Evolutionary conservation across 2,797 vertebrate species (phyloP), one percentile per base, ranked within the genome.

Genomic region (Scarus forsteni): DNA sequence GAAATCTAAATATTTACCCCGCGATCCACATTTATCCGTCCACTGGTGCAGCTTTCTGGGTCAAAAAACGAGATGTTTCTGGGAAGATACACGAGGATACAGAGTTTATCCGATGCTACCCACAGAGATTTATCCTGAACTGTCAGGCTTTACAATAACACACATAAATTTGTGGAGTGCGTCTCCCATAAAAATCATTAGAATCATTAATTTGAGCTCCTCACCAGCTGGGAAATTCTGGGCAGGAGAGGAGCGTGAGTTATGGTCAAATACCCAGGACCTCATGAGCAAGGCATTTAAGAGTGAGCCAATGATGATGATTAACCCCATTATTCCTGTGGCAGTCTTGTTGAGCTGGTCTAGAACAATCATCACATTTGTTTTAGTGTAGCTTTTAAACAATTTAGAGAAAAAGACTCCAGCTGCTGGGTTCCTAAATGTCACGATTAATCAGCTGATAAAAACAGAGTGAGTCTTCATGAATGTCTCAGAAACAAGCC

Each of bases 1-100:
- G 64, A 84, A 72, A 87, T 92, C 90, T 88, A 93, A 93, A 93
- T 93, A 93, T 93, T 93, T 93, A 92, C 62, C 57, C 80, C 70
- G 80, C 11, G 79, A 77, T 88, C 76, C 80, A 89, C 89, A 88
- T 88, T 88, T 84, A 89, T 87, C 87, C 88, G 16, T 78, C 66
- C 62, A 50, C 64, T 74, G 84, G 42, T 77, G 69, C 83, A 1
- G 81, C 74, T 74, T 91, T 88, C 85, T 90, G 88, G 86, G 89
- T 84, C 83, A 64, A 88, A 27, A 89, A 91, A 88, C 81, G 39
- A 76, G 71, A 70, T 62, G 85, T 89, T 93, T 91, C 89, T 92
- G 88, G 90, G 90, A 90, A 91, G 85, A 90, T 83, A 75, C 80
- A 70, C 50, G 58, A 69, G 75, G 38, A 45, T 63, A 44, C 67